Evolutionary conservation across 2,797 vertebrate species (phyloP), one percentile per base, ranked within the genome.

Genomic region (Percopsis omiscomaycus): DNA sequence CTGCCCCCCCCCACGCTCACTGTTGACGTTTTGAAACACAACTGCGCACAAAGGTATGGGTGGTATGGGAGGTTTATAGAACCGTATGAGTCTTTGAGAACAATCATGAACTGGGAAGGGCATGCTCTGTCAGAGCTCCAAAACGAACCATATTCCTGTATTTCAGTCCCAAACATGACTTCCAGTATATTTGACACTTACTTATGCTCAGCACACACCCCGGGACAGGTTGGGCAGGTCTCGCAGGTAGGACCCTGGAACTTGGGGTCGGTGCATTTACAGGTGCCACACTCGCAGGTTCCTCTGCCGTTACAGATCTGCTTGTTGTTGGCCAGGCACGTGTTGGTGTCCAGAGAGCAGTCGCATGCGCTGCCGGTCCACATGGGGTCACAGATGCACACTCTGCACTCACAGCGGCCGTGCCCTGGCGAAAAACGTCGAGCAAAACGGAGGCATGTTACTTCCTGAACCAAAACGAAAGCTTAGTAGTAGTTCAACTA

Each of bases 161-260:
- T 22, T 22, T 22, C 22, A 22, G 22, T 22, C 22, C 22, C 22
- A 22, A 29, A 55, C 13, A 32, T n/a, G 14, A 15, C 32, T 45
- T 16, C 64, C 15, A 55, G 10, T 22, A 22, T 22, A 22, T 22
- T 22, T 22, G 22, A 22, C 22, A 93, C 96, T 69, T 82, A 99
- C 98, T 97, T 98, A 84, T 98, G 95, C 52, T 98, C 95, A 2
- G 88, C 78, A 59, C 98, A 99, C 76, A 97, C 95, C 8, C 96
- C 95, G 0, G 95, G 94, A 61, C 96, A 99, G 61, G 98, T 99
- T 59, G 96, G 98, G 78, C 98, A 99, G 47, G 93, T 93, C 87
- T 99, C 98, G 73, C 98, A 99, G 0, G 96, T 97, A 3, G 93
- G 89, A n/a, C 98, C 98, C 76, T 99, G 96, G 83, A 98, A 99